Evolutionary conservation across 2,888 invertebrate species (phyloP).

Genomic region (Caenorhabditis imperialis): DNA sequence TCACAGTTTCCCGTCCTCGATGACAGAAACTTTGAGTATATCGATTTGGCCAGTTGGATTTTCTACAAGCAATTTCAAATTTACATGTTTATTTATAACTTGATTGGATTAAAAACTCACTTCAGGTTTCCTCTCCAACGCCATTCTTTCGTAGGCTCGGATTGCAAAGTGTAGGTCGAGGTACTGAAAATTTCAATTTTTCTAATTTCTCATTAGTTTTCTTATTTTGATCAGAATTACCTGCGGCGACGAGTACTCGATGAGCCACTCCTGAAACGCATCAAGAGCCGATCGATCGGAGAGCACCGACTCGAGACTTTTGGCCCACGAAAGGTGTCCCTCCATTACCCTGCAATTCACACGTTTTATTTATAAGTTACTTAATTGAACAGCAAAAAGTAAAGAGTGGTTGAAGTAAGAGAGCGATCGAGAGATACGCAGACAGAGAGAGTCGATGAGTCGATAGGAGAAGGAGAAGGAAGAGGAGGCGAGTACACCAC

Average conservation of each 20-base stretch:
- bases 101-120: too few relatives aligned
- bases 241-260: conserved; percentile 45
- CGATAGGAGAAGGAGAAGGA: background rate
- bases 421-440: conserved; percentile 9
- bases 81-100: background rate
- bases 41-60: conserved; percentile 65
- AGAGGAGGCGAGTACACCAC: too few relatives aligned
- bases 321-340: conserved; percentile 58
- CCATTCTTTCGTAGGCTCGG: conserved; percentile 68
- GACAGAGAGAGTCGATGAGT: conserved; percentile 4
- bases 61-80: conserved; percentile 15
- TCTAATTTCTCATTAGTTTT: too few relatives aligned
- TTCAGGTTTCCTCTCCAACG: conserved; percentile 57
- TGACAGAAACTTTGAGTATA: conserved; percentile 66
- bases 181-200: conserved; percentile 68
- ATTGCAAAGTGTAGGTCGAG: conserved; percentile 72
- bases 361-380: background rate
- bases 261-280: conserved; percentile 63
- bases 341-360: conserved; percentile 12
- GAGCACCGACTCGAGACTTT: conserved; percentile 67
- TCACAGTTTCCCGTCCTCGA: conserved; percentile 62
- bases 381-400: too few relatives aligned
- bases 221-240: background rate
- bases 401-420: background rate
- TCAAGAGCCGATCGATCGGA: conserved; percentile 62